Evolutionary conservation across 1,140 invertebrate species (phyloP).

Genomic region (Macrobrachium rosenbergii): DNA sequence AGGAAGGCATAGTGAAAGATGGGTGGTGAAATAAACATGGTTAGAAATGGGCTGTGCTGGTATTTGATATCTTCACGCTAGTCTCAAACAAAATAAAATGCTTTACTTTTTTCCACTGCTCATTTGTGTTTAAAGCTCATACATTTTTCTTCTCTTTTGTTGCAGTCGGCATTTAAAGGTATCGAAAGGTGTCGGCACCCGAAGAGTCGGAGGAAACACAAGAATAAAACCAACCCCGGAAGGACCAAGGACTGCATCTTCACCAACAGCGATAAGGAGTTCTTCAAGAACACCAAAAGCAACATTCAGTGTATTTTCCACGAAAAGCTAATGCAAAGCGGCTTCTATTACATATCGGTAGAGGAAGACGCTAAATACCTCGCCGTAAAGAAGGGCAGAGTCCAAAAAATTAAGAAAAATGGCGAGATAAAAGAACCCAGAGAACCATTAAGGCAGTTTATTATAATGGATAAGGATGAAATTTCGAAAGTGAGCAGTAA

Average conservation of each 20-base stretch:
- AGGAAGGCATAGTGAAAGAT: too few species aligned
- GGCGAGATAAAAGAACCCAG: not conserved
- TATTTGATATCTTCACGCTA: too few species aligned
- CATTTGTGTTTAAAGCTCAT: too few species aligned
- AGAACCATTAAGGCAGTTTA: not conserved
- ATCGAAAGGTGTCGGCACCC: not conserved
- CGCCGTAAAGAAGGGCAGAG: constrained; percentile 3
- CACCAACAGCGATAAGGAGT: not conserved
- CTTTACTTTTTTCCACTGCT: too few species aligned
- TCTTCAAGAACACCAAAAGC: not conserved
- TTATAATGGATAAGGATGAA: not conserved
- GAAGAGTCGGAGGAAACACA: not conserved
- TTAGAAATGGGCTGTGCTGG: too few species aligned
- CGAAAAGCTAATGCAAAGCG: not conserved
- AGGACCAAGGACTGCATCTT: not conserved
- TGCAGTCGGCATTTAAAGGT: not conserved
- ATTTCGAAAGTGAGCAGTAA: constrained; percentile 2
- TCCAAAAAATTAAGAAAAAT: constrained; percentile 24
- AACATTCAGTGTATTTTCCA: not conserved
- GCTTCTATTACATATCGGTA: constrained; percentile 25
- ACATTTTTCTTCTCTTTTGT: not conserved
- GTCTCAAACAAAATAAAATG: too few species aligned
- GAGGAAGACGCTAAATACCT: constrained; percentile 29
- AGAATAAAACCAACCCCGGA: not conserved
- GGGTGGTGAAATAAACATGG: too few species aligned